Evolutionary conservation across 2,113 vertebrate species (phyloP).

Genomic region (Taxidea taxus): DNA sequence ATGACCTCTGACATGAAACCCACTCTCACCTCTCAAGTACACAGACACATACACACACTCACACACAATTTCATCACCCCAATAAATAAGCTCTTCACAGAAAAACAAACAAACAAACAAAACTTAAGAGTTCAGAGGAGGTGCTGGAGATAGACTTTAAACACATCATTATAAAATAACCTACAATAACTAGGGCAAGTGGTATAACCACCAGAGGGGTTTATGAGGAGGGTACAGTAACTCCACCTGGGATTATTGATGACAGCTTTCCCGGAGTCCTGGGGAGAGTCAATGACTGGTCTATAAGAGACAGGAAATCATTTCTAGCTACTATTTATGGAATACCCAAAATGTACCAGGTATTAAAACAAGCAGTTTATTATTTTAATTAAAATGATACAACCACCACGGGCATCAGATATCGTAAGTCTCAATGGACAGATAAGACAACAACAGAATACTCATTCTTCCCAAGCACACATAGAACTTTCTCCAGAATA

Average conservation of each 20-base stretch:
- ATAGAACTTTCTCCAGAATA: no score
- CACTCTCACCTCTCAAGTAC: not conserved
- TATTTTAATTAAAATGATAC: not conserved
- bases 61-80: no score
- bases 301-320: not conserved
- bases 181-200: not conserved
- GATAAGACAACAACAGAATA: no score
- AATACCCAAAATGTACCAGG: not conserved
- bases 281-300: not conserved
- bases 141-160: not conserved
- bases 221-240: not conserved
- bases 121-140: not conserved
- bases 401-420: not conserved
- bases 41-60: not conserved
- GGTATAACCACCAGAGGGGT: not conserved
- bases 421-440: not conserved
- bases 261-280: not conserved
- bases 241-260: not conserved
- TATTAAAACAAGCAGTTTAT: not conserved
- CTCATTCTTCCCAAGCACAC: no score
- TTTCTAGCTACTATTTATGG: not conserved
- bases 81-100: no score
- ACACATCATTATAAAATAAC: not conserved
- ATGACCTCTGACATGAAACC: slow-evolving; percentile 47
- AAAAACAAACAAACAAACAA: no score